Evolutionary conservation across 2,888 invertebrate species (phyloP).

Genomic region (Gymnosoma rotundatum): DNA sequence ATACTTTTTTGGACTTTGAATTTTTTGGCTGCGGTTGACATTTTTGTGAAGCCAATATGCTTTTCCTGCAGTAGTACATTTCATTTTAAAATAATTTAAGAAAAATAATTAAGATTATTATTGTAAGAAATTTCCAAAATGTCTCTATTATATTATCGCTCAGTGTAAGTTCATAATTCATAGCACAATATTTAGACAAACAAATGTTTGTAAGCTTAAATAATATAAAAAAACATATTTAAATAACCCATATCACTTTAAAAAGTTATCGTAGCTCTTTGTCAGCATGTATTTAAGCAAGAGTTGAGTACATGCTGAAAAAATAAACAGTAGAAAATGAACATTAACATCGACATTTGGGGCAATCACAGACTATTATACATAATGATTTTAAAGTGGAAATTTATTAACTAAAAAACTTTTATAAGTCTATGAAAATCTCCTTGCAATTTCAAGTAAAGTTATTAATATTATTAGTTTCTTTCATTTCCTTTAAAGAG

Average conservation of each 20-base stretch:
- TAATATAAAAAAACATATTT: background rate
- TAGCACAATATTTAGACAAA: background rate
- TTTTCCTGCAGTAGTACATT: no score
- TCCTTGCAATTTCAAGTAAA: no score
- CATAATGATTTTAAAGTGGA: no score
- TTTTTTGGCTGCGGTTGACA: no score
- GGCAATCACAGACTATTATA: conserved; percentile 7
- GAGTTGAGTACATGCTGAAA: conserved; percentile 2
- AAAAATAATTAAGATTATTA: no score
- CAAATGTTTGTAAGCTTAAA: background rate
- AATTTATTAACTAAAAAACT: no score
- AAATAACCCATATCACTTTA: conserved; percentile 11
- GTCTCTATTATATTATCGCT: background rate
- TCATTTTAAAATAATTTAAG: no score
- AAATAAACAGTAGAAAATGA: background rate
- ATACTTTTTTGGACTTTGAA: no score
- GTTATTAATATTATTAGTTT: no score
- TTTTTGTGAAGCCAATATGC: no score
- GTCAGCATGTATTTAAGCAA: conserved; percentile 3
- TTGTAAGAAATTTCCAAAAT: background rate
- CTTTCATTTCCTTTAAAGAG: no score
- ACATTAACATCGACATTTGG: background rate
- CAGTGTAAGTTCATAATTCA: background rate
- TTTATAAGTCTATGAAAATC: no score
- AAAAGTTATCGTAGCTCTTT: conserved; percentile 33